Percentiles rank a stretch among this genome's conserved stretches.
phyloP scores from a whole-genome alignment of 2,888 invertebrate species.

The Drosophila ustulata region DNA sequence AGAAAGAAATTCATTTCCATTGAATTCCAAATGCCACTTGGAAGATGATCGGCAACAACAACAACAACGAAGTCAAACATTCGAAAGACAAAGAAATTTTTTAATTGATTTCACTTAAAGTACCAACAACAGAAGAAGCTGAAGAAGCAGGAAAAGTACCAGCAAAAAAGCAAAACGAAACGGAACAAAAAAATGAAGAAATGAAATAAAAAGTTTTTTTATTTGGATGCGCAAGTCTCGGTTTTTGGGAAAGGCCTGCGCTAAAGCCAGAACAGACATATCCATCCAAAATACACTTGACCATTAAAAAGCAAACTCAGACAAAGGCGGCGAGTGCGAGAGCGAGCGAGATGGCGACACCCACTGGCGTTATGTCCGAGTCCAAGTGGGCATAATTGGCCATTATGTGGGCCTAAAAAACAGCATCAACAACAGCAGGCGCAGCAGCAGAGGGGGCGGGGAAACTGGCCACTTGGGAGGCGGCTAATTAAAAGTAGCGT shows the following conservation, averaged over 20 bases:
- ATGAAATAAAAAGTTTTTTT: neutral
- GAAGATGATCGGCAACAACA: conserved; percentile 54
- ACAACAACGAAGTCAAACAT: conserved; percentile 67
- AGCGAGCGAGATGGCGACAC: neutral
- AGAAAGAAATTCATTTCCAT: conserved; percentile 81
- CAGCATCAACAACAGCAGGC: conserved; percentile 21
- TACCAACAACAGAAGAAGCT: conserved; percentile 50
- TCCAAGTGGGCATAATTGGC: conserved; percentile 77
- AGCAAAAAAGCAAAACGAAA: conserved; percentile 28
- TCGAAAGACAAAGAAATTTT: conserved; percentile 79
- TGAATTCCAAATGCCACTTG: conserved; percentile 78
- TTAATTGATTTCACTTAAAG: conserved; percentile 81
- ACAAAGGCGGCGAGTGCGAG: conserved; percentile 10
- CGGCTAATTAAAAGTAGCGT: conserved; percentile 76
- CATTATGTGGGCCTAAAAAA: conserved; percentile 74
- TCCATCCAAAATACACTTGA: conserved; percentile 70
- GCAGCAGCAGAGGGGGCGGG: conserved; percentile 9
- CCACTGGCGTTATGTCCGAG: conserved; percentile 33
- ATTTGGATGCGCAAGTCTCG: conserved; percentile 37
- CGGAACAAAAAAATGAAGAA: conserved; percentile 24
- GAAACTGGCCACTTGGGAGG: conserved; percentile 27
- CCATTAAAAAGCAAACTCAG: conserved; percentile 67
- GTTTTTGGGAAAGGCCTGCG: conserved; percentile 58
- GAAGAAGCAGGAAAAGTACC: conserved; percentile 50
- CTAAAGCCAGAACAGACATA: conserved; percentile 40